Base-by-base conservation (phyloP, 2,888 invertebrate species). In the Dynastes tityus region DNA sequence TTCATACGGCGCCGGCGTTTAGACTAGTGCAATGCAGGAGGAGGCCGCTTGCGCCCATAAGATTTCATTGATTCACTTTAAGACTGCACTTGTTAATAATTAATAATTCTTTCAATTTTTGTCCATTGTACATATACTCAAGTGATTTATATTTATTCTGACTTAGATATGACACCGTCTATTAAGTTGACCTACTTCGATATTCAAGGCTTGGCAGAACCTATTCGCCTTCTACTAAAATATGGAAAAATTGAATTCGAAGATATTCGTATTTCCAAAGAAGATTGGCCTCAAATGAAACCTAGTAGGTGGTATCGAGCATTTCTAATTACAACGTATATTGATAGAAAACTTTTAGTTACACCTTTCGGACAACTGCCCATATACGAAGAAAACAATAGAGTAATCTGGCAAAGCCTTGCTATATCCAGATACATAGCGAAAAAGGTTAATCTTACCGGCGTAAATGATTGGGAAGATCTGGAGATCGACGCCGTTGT, bases 341-440 rank as follows among this genome's bases (percentile, higher is more conserved):
- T 13, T 29, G 3, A 13, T 53, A n/a, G 13, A 27, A 58, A 55
- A 22, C 40, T 83, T 86, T 29, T 85, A 93, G 90, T 89, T 78
- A 92, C 90, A 89, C 93, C 93, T 49, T 93, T 92, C 85, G 93
- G 93, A 0, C 92, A 92, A 86, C 85, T 92, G 80, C 94, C 94
- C 0, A 86, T 93, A 0, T 83, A 94, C 73, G 92, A 92, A 86
- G 88, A 93, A 2, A 91, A 93, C 78, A 93, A 93, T 2, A 92
- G 93, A 85, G 85, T 88, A 81, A 88, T 91, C 80, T 89, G 91
- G 29, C 94, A 94, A 85, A 92, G 92, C 40, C 73, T 88, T 1
- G 91, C 94, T 4, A 92, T 94, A 80, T 85, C 88, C 55, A 91
- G 94, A 45, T 94, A 92, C 86, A 87, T 94, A 53, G 94, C 92